A percentile compares a stretch with the other conserved stretches of the same genome.
These are phyloP conservation scores for Scophthalmus maximus DNA, from an alignment of 2,113 vertebrate species.

Conservation along the genomic window DNA sequence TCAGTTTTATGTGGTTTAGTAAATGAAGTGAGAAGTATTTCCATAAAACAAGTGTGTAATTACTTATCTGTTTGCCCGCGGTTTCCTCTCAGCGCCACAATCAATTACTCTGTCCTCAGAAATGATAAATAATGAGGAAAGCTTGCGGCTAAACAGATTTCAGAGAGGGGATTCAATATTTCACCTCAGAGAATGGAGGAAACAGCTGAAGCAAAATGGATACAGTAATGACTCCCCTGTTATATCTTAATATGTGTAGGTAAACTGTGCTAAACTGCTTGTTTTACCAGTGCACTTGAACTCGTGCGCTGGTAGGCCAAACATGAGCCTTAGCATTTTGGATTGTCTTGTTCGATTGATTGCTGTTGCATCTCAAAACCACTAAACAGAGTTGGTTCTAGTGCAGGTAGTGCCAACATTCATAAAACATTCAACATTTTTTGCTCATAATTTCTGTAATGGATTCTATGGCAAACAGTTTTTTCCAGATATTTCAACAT, in stretches of 20 bases:
- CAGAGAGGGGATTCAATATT: constrained; percentile 68
- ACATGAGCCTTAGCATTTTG: neutral
- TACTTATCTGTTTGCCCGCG: constrained; percentile 70
- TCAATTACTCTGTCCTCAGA: constrained; percentile 75
- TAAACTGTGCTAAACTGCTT: constrained; percentile 10
- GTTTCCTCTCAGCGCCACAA: constrained; percentile 64
- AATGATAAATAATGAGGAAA: constrained; percentile 74
- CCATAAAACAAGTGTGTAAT: constrained; percentile 69
- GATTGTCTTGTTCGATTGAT: neutral
- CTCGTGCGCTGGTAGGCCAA: neutral
- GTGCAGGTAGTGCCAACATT: too few relatives aligned
- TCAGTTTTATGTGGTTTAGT: constrained; percentile 45
- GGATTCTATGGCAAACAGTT: too few relatives aligned
- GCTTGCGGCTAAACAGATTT: constrained; percentile 68
- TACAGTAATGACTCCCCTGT: constrained; percentile 64
- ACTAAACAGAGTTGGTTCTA: too few relatives aligned
- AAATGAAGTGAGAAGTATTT: constrained; percentile 57
- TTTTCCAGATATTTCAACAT: too few relatives aligned
- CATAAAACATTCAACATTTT: too few relatives aligned
- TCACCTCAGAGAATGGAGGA: constrained; percentile 63
- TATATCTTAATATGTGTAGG: constrained; percentile 56
- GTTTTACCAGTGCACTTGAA: neutral
- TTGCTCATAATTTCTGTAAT: too few relatives aligned
- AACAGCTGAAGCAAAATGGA: constrained; percentile 62
- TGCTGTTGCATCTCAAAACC: neutral